Evolutionary conservation across 2,888 invertebrate species (phyloP).

Genomic region (Ennomos quercinarius): DNA sequence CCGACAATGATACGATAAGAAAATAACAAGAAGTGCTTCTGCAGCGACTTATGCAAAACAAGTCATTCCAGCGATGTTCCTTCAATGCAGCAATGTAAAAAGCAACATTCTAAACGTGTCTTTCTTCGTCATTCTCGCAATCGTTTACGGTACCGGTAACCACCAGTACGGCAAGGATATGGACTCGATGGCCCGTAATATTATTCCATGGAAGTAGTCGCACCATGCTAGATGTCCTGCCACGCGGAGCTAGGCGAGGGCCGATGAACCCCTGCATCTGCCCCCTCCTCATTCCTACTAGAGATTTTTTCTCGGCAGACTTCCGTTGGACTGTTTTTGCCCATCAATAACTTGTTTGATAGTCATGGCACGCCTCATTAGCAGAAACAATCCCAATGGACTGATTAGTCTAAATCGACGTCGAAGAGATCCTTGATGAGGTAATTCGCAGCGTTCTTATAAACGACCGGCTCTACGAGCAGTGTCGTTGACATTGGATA

Average conservation of each 20-base stretch:
- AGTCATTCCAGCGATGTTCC: constrained; percentile 25
- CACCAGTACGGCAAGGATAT: constrained; percentile 49
- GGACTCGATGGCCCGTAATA: constrained; percentile 57
- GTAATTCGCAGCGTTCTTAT: constrained; percentile 59
- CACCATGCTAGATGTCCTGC: constrained; percentile 57
- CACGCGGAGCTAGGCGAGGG: constrained; percentile 56
- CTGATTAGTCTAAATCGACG: constrained; percentile 56
- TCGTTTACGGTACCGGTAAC: constrained; percentile 62
- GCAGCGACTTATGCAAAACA: constrained; percentile 21
- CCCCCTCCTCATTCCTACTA: constrained; percentile 69
- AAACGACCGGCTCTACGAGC: constrained; percentile 50
- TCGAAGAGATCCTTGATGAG: constrained; percentile 49
- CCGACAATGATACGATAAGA: background rate
- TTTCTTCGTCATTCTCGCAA: constrained; percentile 35
- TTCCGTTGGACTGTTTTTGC: constrained; percentile 80
- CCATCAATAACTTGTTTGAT: constrained; percentile 77
- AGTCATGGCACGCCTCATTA: constrained; percentile 80
- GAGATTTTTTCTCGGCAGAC: constrained; percentile 76
- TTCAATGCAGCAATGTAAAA: constrained; percentile 39
- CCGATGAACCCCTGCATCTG: constrained; percentile 79
- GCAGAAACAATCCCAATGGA: constrained; percentile 62
- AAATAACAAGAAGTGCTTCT: constrained; percentile 22
- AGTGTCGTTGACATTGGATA: constrained; percentile 61
- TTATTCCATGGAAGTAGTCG: constrained; percentile 58
- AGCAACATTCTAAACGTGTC: constrained; percentile 35